These are phyloP conservation scores for Bos indicus DNA, from an alignment of 2,113 vertebrate genomes.

Conservation along the genomic window DNA sequence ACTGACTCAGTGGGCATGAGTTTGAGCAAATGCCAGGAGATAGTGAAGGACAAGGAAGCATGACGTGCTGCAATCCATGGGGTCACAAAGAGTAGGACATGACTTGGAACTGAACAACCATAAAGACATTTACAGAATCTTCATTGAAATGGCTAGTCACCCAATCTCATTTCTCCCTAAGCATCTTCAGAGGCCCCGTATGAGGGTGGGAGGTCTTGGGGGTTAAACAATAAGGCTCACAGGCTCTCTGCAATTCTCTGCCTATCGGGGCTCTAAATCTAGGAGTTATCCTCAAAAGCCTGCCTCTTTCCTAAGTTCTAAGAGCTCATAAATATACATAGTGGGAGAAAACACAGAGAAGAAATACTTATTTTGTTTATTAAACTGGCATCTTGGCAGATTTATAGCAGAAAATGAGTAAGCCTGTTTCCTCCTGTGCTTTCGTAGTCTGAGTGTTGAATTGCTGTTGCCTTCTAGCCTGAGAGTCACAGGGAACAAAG, in stretches of 20 bases:
- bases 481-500: background rate
- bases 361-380: conserved; percentile 63
- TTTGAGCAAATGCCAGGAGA: background rate
- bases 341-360: conserved; percentile 23
- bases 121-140: background rate
- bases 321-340: conserved; percentile 47
- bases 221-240: background rate
- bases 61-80: background rate
- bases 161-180: background rate
- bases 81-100: background rate
- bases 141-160: background rate
- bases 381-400: conserved; percentile 23
- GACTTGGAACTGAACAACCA: background rate
- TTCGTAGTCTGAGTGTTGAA: background rate
- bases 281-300: background rate
- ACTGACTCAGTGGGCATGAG: background rate
- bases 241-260: background rate
- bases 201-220: background rate
- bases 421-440: conserved; percentile 3
- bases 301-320: background rate
- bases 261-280: background rate
- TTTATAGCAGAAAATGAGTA: conserved; percentile 29
- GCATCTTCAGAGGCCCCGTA: background rate
- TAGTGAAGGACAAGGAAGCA: background rate
- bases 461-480: background rate